These are phyloP conservation scores for Formica exsecta DNA, from an alignment of 1,140 invertebrate species.

Conservation along the genomic window DNA sequence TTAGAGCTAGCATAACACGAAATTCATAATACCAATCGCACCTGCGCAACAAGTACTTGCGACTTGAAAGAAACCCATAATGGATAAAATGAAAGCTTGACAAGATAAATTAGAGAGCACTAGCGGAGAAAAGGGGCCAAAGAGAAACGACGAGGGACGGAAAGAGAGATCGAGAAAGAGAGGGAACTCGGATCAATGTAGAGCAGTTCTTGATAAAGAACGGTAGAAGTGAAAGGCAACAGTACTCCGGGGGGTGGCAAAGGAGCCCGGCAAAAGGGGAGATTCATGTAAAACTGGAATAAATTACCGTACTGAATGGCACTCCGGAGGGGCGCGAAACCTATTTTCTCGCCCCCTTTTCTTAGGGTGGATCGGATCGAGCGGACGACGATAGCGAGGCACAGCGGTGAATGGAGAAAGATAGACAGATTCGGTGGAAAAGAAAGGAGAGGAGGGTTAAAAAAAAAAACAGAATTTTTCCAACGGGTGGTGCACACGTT, in stretches of 20 bases:
- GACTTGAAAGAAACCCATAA: conserved; percentile 52
- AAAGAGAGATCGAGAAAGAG: conserved; percentile 47
- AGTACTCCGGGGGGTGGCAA: not conserved
- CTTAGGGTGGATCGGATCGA: conserved; percentile 13
- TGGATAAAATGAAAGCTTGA: conserved; percentile 58
- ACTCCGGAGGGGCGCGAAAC: conserved; percentile 34
- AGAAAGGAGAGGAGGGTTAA: no score
- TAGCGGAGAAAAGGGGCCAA: conserved; percentile 13
- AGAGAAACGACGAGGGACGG: not conserved
- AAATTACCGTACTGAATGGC: conserved; percentile 75
- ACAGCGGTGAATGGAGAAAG: not conserved
- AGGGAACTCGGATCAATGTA: conserved; percentile 75
- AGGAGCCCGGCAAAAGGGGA: conserved; percentile 39
- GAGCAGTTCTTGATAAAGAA: conserved; percentile 53
- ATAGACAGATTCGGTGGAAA: not conserved
- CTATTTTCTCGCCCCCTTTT: conserved; percentile 56
- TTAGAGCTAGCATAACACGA: conserved; percentile 11
- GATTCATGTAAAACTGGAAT: conserved; percentile 72
- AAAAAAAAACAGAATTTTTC: conserved; percentile 27
- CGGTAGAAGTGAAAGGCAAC: conserved; percentile 57
- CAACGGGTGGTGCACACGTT: conserved; percentile 19
- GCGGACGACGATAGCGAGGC: conserved; percentile 25
- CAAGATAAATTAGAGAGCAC: conserved; percentile 53
- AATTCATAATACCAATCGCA: conserved; percentile 59
- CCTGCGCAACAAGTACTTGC: conserved; percentile 54